phyloP scores from a whole-genome alignment of 2,888 invertebrate species.

The Clistopyga incitator region DNA sequence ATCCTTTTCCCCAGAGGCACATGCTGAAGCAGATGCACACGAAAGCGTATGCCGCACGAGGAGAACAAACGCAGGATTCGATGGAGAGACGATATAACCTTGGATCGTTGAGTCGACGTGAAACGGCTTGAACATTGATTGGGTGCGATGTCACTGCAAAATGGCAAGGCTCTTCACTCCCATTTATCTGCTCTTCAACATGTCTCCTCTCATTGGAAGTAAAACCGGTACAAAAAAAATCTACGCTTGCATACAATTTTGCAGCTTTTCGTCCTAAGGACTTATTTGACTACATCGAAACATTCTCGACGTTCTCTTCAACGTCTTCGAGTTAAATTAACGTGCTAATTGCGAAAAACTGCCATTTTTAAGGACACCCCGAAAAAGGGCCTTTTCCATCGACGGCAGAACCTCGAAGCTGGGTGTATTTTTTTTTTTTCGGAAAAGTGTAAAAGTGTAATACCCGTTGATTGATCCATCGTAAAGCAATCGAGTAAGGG shows the following conservation, averaged over 20 bases:
- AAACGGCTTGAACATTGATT: background rate
- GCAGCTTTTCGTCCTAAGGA: too few species aligned
- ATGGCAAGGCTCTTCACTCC: background rate
- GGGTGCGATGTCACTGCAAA: background rate
- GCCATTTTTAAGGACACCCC: background rate
- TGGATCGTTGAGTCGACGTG: background rate
- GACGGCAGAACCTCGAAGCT: background rate
- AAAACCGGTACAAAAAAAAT: too few species aligned
- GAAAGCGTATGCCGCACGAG: background rate
- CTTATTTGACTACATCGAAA: too few species aligned
- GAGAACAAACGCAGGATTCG: background rate
- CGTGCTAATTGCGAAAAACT: too few species aligned
- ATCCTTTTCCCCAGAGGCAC: conserved; percentile 37
- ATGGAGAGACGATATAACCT: background rate
- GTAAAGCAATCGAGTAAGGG: conserved; percentile 57
- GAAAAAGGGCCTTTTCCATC: background rate
- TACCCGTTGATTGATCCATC: conserved; percentile 54
- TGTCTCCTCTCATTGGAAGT: too few species aligned
- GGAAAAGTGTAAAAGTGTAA: background rate
- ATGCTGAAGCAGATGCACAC: conserved; percentile 26
- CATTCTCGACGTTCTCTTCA: background rate
- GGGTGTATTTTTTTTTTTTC: background rate
- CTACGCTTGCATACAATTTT: too few species aligned
- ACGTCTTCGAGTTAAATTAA: too few species aligned
- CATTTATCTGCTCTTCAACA: background rate